Base-by-base conservation (phyloP, 2,888 invertebrate genomes). In the Volucella inflata region DNA sequence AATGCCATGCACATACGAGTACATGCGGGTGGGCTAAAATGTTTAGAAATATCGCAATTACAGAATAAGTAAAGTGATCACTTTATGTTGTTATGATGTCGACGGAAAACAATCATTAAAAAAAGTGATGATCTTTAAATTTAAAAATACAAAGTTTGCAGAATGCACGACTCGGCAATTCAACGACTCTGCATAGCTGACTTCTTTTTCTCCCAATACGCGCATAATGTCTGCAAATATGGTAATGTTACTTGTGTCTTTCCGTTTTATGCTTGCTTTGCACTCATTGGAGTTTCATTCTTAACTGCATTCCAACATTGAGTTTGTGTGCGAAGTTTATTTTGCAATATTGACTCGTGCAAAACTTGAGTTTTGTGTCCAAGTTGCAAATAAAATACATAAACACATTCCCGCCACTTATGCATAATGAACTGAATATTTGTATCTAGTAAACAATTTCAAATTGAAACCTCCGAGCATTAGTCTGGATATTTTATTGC, bases 291-390 rank as follows among this genome's bases (percentile, higher is more conserved):
- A 70, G 75, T 53, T 79, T 79, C 79, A 70, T 65, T 70, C 84
- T 80, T 80, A 71, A 80, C 75, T 80, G 75, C 84, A 84, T 84
- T 84, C 84, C 80, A 30, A 30, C 30, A 70, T 75, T 44, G 65
- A 59, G 46, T 50, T 70, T 75, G 70, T 84, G 70, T 80, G 51
- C 40, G 72, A 60, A 72, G 72, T 75, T 84, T 84, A 75, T 80
- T 80, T 80, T 80, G 70, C 75, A 70, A 80, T 74, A 78, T 68
- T 72, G 48, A 71, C 67, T 60, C 48, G 64, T 60, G 72, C 59
- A 72, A 42, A 57, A 50, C 83, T 79, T 74, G 74, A 59, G 79
- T 84, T 79, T 74, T 74, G 65, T 59, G 46, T 62, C 44, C 67
- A 11, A 44, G 67, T 40, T 46, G 36, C 59, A 55, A 68, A 60